These are phyloP conservation scores for Lasioglossum calceatum DNA, from an alignment of 2,888 invertebrate species.

Conservation along the genomic window DNA sequence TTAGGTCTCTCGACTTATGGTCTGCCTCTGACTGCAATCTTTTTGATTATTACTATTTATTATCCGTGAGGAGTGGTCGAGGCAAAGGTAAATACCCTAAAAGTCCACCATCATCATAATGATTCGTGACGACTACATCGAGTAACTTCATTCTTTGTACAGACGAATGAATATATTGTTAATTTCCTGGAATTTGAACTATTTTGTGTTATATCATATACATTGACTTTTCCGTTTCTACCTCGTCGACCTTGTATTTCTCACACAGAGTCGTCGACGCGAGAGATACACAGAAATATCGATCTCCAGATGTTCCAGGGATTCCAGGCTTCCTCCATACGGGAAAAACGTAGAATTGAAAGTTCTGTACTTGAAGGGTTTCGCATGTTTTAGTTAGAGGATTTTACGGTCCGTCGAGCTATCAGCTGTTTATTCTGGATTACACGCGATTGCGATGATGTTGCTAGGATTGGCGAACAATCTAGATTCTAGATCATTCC, in stretches of 20 bases:
- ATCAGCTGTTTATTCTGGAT: constrained; percentile 54
- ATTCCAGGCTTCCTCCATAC: constrained; percentile 39
- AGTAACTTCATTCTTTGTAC: background rate
- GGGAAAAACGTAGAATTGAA: constrained; percentile 37
- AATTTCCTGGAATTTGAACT: background rate
- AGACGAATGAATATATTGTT: background rate
- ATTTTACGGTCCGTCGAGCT: constrained; percentile 46
- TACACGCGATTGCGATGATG: constrained; percentile 43
- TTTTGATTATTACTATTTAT: too few species aligned
- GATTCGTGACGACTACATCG: too few species aligned
- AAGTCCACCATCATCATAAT: too few species aligned
- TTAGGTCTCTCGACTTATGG: too few species aligned
- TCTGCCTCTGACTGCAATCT: too few species aligned
- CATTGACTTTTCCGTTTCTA: background rate
- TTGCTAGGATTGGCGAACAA: background rate
- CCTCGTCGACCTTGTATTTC: background rate
- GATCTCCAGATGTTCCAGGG: constrained; percentile 21
- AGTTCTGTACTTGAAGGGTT: constrained; percentile 48
- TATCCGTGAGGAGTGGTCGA: too few species aligned
- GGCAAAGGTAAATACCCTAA: too few species aligned
- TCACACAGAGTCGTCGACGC: constrained; percentile 7
- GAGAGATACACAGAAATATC: constrained; percentile 30
- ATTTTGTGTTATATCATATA: background rate
- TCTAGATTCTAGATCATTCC: background rate
- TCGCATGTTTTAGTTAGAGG: constrained; percentile 53